Evolutionary conservation across 2,797 vertebrate species (phyloP).

Genomic region (Chelon labrosus): DNA sequence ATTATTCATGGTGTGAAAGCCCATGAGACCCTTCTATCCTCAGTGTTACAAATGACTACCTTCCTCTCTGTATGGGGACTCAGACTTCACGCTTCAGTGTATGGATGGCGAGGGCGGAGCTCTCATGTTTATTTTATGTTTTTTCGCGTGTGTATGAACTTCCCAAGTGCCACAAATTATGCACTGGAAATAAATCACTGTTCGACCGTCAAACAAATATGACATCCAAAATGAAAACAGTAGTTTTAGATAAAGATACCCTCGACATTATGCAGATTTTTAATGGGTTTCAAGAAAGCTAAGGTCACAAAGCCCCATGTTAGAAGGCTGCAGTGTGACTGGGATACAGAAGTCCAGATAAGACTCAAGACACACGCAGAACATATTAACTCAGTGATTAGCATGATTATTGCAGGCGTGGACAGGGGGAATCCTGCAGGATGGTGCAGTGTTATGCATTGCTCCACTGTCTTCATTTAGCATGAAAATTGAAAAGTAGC

Average conservation of each 20-base stretch:
- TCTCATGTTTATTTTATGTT: slow-evolving; percentile 70
- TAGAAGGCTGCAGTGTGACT: slow-evolving; percentile 8
- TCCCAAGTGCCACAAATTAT: slow-evolving; percentile 37
- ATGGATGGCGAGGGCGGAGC: slow-evolving; percentile 16
- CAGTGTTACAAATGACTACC: slow-evolving; percentile 73
- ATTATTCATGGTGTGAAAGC: slow-evolving; percentile 74
- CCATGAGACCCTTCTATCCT: slow-evolving; percentile 60
- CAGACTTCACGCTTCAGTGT: slow-evolving; percentile 54
- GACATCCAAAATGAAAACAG: slow-evolving; percentile 9
- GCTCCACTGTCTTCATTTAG: too few relatives aligned
- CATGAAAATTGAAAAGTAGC: too few relatives aligned
- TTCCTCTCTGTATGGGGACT: slow-evolving; percentile 39
- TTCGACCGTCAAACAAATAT: slow-evolving; percentile 21
- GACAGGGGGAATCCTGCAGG: not conserved
- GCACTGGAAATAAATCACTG: slow-evolving; percentile 37
- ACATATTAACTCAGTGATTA: slow-evolving; percentile 22
- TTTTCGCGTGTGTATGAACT: slow-evolving; percentile 49
- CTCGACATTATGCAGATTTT: slow-evolving; percentile 26
- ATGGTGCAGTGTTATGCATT: not conserved
- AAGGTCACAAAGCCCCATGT: slow-evolving; percentile 10
- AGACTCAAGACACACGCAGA: slow-evolving; percentile 6
- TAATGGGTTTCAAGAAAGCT: slow-evolving; percentile 4
- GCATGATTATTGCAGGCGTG: slow-evolving; percentile 21
- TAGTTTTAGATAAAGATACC: not conserved
- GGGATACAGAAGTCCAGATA: not conserved